Base-by-base conservation (phyloP, 1,140 invertebrate species). In the Saccostrea cuccullata region DNA sequence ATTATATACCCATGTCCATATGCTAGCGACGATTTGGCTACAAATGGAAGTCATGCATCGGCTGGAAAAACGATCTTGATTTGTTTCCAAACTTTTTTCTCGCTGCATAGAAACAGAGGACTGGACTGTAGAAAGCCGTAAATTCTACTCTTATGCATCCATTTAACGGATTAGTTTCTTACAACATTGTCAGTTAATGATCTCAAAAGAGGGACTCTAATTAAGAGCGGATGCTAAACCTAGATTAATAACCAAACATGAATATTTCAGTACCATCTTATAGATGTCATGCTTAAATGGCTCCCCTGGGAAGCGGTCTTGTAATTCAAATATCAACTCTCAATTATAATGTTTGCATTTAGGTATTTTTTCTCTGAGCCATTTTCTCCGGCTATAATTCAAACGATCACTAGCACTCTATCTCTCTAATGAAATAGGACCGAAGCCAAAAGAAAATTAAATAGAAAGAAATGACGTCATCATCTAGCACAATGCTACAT, bases 301-400 rank as follows among this genome's bases (percentile, higher is more conserved):
- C 30, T 77, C 70, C 30, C 70, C 0, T 15, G 70, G 70, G 70
- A 77, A 26, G 13, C 26, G 26, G 26, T 77, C 70, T 77, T 77
- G 70, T 77, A 30, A 77, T 77, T 77, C 70, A 26, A 77, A 77
- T 77, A 77, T 77, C 70, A 77, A 77, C 70, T 77, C 70, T 77
- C 70, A 77, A 77, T 77, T 77, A 77, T 77, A 77, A 77, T 77
- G 70, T 77, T 77, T 77, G 70, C 70, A 77, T 77, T 77, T 77
- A 77, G 70, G 11, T 36, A 40, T 64, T 77, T 73, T 77, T 77
- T 77, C 67, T 73, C 70, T 77, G 70, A 77, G 26, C 70, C 70
- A 77, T 77, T 77, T 77, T 77, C 70, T 17, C 70, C 70, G 26
- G 70, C 70, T 77, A 77, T 77, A 77, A 77, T 77, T 77, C 70